Evolutionary conservation across 1,140 invertebrate genomes (phyloP).

Genomic region (Ericerus pela): DNA sequence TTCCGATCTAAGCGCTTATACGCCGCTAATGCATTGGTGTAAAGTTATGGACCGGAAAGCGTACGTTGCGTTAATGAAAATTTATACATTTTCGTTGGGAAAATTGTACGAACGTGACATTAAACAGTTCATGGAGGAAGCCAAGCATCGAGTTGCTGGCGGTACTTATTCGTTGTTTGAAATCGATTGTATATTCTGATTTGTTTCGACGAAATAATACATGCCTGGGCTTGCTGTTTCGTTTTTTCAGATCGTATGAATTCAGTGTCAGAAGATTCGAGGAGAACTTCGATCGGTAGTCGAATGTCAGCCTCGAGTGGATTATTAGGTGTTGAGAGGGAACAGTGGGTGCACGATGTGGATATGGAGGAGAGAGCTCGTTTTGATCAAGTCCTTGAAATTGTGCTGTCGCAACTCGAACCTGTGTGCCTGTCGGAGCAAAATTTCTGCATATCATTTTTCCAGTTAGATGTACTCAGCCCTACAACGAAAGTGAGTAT

Average conservation of each 20-base stretch:
- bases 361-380: conserved; percentile 39
- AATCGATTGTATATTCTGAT: too few relatives aligned
- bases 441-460: conserved; percentile 87
- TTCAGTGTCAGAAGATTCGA: conserved; percentile 30
- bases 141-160: conserved; percentile 38
- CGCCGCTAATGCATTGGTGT: conserved; percentile 79
- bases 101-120: conserved; percentile 77
- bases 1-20: conserved; percentile 64
- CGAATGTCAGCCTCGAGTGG: not conserved
- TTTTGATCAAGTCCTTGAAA: conserved; percentile 60
- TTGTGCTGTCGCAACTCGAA: conserved; percentile 73
- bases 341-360: conserved; percentile 38
- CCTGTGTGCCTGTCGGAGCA: conserved; percentile 87
- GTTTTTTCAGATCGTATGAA: not conserved
- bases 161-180: too few relatives aligned
- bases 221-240: too few relatives aligned
- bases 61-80: conserved; percentile 61
- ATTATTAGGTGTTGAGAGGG: conserved; percentile 45
- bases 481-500: conserved; percentile 32
- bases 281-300: conserved; percentile 13
- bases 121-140: conserved; percentile 60
- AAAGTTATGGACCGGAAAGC: conserved; percentile 69
- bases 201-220: too few relatives aligned
- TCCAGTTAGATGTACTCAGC: conserved; percentile 58
- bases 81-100: conserved; percentile 60